A percentile compares a stretch with the other conserved stretches of the same genome.
These are phyloP conservation scores for Eulemur mongoz DNA, from an alignment of 2,797 vertebrate genomes.

Conservation along the genomic window DNA sequence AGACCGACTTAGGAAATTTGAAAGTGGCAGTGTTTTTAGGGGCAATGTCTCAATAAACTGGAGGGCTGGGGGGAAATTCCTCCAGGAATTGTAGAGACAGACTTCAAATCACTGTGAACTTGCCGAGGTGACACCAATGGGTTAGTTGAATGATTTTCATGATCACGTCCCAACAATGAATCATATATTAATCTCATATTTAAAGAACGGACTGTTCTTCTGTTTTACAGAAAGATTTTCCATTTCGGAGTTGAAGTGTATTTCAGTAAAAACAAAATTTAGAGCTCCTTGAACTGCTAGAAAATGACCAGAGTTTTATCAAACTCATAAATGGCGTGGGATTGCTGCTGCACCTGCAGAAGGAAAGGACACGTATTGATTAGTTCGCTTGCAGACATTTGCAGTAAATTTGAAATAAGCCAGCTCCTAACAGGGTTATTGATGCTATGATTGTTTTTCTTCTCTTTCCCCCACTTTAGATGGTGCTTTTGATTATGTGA, in stretches of 20 bases:
- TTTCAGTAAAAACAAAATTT: slow-evolving; percentile 5
- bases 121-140: neutral
- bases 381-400: neutral
- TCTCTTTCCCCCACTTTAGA: neutral
- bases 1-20: neutral
- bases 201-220: neutral
- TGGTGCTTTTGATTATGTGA: neutral
- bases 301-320: slow-evolving; percentile 24
- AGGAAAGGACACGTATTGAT: neutral
- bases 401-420: neutral
- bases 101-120: neutral
- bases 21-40: neutral
- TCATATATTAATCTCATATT: slow-evolving; percentile 35
- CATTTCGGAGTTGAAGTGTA: neutral
- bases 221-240: slow-evolving; percentile 54
- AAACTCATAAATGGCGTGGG: neutral
- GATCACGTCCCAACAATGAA: neutral
- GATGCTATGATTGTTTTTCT: neutral
- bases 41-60: neutral
- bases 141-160: slow-evolving; percentile 20
- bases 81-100: neutral
- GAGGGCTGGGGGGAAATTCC: neutral
- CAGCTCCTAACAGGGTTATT: neutral
- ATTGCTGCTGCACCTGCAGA: neutral
- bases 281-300: slow-evolving; percentile 12